Evolutionary conservation across 2,113 vertebrate species (phyloP).

Genomic region (Myotis davidii): DNA sequence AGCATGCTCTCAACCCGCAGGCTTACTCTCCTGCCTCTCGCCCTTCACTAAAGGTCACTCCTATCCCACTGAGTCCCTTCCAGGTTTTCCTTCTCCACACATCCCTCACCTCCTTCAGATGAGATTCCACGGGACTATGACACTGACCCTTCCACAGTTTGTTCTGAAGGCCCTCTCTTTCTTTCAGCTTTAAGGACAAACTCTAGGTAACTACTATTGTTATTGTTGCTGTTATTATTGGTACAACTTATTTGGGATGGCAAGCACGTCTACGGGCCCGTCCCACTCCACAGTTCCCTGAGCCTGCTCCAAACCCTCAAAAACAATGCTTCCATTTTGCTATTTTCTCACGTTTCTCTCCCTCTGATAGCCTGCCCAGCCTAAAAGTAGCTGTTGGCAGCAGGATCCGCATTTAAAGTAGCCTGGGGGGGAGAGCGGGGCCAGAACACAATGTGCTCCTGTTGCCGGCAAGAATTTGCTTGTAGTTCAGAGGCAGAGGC

Average conservation of each 20-base stretch:
- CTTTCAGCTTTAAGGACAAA: not conserved
- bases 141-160: not conserved
- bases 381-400: slow-evolving; percentile 85
- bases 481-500: not conserved
- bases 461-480: slow-evolving; percentile 73
- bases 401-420: slow-evolving; percentile 81
- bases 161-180: not conserved
- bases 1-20: not conserved
- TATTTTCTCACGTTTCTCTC: slow-evolving; percentile 79
- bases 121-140: not conserved
- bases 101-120: not conserved
- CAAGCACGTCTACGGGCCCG: slow-evolving; percentile 41
- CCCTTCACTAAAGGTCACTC: not conserved
- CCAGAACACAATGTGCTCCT: slow-evolving; percentile 81
- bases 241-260: slow-evolving; percentile 62
- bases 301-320: slow-evolving; percentile 72
- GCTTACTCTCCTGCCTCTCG: not conserved
- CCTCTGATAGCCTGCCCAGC: slow-evolving; percentile 75
- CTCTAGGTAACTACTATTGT: not conserved
- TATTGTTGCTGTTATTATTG: not conserved
- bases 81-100: not conserved
- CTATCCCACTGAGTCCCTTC: not conserved
- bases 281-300: slow-evolving; percentile 34
- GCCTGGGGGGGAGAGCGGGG: slow-evolving; percentile 72
- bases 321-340: slow-evolving; percentile 83